Conservation (phyloP, 2,888 invertebrate species). For the Platycheirus albimanus region DNA sequence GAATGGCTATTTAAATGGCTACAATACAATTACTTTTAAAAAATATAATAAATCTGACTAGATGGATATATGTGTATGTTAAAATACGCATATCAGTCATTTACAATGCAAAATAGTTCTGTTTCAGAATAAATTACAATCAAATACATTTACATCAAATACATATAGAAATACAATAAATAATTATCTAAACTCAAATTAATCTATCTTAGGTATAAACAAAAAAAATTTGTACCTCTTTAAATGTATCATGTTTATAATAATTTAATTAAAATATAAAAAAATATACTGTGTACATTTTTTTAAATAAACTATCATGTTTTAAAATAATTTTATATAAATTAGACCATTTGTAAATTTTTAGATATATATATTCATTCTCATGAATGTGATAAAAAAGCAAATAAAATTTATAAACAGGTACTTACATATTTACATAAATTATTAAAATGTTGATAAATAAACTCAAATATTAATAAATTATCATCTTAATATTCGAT, state of each 20-base stretch:
- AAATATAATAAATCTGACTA: slow-evolving; percentile 56
- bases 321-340: slow-evolving; percentile 27
- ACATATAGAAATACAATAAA: slow-evolving; percentile 48
- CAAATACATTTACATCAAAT: slow-evolving; percentile 58
- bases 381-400: neutral
- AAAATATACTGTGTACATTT: slow-evolving; percentile 34
- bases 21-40: slow-evolving; percentile 37
- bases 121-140: slow-evolving; percentile 50
- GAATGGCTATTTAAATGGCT: slow-evolving; percentile 59
- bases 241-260: slow-evolving; percentile 1
- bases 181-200: slow-evolving; percentile 68
- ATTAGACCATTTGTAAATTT: neutral
- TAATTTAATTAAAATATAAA: slow-evolving; percentile 19
- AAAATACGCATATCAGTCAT: slow-evolving; percentile 58
- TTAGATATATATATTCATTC: neutral
- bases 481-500: slow-evolving; percentile 43
- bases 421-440: slow-evolving; percentile 76
- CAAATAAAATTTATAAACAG: slow-evolving; percentile 58
- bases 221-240: neutral
- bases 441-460: slow-evolving; percentile 46
- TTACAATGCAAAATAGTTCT: slow-evolving; percentile 52
- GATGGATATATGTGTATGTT: slow-evolving; percentile 30
- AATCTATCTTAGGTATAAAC: slow-evolving; percentile 43
- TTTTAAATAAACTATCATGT: slow-evolving; percentile 4
- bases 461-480: slow-evolving; percentile 26